These are phyloP conservation scores for Matsumyia berberina DNA, from an alignment of 2,888 invertebrate genomes.

Conservation along the genomic window DNA sequence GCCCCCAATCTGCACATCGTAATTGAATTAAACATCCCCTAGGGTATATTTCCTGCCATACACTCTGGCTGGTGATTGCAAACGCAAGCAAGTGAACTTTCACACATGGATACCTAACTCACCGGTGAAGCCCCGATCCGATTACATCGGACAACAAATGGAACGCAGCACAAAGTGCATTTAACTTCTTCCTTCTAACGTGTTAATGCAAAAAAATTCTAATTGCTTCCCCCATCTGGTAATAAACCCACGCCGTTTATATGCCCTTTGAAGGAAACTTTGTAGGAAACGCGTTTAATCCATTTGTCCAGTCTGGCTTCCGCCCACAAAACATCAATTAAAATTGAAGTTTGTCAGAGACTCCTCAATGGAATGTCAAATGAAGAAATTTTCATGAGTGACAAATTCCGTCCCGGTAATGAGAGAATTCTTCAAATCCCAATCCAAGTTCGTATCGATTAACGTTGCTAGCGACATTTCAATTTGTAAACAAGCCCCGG, in stretches of 20 bases:
- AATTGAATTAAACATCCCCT: slow-evolving; percentile 68
- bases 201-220: slow-evolving; percentile 70
- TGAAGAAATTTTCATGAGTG: slow-evolving; percentile 56
- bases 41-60: slow-evolving; percentile 43
- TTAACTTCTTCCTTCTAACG: slow-evolving; percentile 56
- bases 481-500: slow-evolving; percentile 70
- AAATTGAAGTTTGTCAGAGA: slow-evolving; percentile 51
- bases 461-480: slow-evolving; percentile 72
- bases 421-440: slow-evolving; percentile 5
- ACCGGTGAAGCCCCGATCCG: slow-evolving; percentile 26
- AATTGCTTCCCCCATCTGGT: slow-evolving; percentile 64
- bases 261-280: slow-evolving; percentile 55
- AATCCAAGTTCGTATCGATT: slow-evolving; percentile 55
- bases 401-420: slow-evolving; percentile 17
- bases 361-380: slow-evolving; percentile 56
- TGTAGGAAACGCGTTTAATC: slow-evolving; percentile 4
- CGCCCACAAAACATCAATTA: slow-evolving; percentile 54
- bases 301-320: neutral
- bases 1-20: slow-evolving; percentile 55
- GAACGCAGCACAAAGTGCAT: slow-evolving; percentile 59
- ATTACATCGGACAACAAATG: slow-evolving; percentile 63
- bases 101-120: slow-evolving; percentile 19
- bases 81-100: slow-evolving; percentile 43
- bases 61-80: slow-evolving; percentile 27
- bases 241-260: slow-evolving; percentile 39